A percentile compares a stretch with the other conserved stretches of the same genome.
Evolutionary conservation across 2,113 vertebrate species (phyloP).

Genomic region (Pipra filicauda): DNA sequence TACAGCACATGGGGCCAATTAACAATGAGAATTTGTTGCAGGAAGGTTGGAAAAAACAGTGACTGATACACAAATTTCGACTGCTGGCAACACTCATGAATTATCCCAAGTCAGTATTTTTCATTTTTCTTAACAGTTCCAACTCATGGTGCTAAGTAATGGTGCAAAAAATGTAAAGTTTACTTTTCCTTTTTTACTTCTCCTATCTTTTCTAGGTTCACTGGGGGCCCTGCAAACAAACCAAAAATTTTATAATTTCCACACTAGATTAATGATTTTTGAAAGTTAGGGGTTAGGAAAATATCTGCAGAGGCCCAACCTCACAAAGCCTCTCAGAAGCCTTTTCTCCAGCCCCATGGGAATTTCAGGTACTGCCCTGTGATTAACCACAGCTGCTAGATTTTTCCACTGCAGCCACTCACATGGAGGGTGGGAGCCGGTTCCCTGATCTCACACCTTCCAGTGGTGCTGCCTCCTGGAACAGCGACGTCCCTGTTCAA

Average conservation of each 20-base stretch:
- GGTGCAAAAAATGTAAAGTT: neutral
- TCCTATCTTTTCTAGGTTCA: neutral
- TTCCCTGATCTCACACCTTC: neutral
- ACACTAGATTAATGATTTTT: neutral
- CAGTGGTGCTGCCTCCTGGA: neutral
- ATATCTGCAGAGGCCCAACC: neutral
- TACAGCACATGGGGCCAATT: neutral
- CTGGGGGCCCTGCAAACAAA: neutral
- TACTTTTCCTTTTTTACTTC: neutral
- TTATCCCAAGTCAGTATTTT: neutral
- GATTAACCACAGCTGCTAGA: neutral
- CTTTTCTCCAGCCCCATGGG: neutral
- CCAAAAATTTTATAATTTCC: neutral
- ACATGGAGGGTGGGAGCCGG: neutral
- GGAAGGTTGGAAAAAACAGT: neutral
- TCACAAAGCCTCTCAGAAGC: neutral
- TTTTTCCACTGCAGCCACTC: neutral
- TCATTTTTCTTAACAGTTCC: neutral
- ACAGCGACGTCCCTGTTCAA: neutral
- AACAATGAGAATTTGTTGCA: neutral
- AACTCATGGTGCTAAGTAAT: neutral
- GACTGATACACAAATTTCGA: neutral
- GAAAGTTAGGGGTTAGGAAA: slow-evolving; percentile 3
- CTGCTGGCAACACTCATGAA: neutral
- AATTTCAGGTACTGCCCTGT: neutral